These are phyloP conservation scores for Parazoanthus swiftii DNA, from an alignment of 92 coral and sea anemone genomes.

Conservation along the genomic window DNA sequence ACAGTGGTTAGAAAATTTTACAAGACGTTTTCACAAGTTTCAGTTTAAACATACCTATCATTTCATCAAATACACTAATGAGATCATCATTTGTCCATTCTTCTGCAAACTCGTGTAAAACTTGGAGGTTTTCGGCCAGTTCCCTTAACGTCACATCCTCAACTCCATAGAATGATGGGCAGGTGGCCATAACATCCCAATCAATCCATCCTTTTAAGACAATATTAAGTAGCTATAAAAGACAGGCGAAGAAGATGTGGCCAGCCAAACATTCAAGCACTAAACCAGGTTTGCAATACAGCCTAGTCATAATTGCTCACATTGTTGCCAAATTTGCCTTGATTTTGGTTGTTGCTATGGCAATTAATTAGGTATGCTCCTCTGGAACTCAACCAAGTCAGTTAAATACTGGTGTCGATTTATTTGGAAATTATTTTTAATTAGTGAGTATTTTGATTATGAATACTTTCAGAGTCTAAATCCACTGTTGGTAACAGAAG, in stretches of 20 bases:
- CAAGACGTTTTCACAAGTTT: no score
- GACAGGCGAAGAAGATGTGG: no score
- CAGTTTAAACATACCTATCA: slow-evolving; percentile 63
- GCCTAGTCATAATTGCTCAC: no score
- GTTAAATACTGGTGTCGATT: no score
- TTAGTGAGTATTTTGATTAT: neutral
- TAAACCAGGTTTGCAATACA: no score
- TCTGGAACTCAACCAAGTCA: no score
- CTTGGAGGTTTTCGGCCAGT: slow-evolving; percentile 77
- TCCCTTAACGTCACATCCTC: slow-evolving; percentile 77
- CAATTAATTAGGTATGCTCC: no score
- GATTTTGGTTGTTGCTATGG: no score
- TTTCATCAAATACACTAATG: slow-evolving; percentile 92
- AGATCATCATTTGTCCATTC: slow-evolving; percentile 90
- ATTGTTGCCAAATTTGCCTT: no score
- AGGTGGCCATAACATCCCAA: slow-evolving; percentile 85
- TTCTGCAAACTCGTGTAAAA: slow-evolving; percentile 68
- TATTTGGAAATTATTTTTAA: neutral
- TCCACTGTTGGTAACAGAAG: no score
- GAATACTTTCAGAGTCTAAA: neutral
- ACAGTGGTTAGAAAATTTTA: no score
- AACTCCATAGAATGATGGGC: slow-evolving; percentile 96
- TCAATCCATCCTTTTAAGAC: slow-evolving; percentile 63
- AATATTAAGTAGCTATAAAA: neutral
- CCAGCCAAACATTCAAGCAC: no score